phyloP scores from a whole-genome alignment of 2,113 vertebrate species.

The Pygathrix nemaeus region DNA sequence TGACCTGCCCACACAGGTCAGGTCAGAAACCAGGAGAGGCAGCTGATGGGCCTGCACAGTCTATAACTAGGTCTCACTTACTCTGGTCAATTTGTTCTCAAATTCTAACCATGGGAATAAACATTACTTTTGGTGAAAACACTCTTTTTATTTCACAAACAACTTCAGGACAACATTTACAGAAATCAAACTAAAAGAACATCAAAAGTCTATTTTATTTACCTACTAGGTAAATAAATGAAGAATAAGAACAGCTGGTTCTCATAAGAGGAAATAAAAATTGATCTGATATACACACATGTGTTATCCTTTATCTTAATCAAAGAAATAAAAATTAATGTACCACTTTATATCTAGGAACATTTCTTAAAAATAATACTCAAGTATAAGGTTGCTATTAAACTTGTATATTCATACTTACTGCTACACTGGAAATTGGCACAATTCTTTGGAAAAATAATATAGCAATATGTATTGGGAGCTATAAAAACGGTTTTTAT shows the following conservation, averaged over 20 bases:
- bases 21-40: not conserved
- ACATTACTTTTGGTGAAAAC: not conserved
- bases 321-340: conserved; percentile 27
- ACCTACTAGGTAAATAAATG: not conserved
- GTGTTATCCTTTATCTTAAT: not conserved
- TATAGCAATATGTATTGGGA: not conserved
- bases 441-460: conserved; percentile 39
- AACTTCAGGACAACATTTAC: conserved; percentile 28
- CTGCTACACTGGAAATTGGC: not conserved
- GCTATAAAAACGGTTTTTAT: conserved; percentile 20
- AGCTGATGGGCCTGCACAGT: not conserved
- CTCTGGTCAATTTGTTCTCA: not conserved
- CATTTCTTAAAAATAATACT: not conserved
- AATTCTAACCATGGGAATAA: not conserved
- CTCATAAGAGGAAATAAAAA: conserved; percentile 28
- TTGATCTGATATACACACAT: not conserved
- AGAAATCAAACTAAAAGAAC: conserved; percentile 53
- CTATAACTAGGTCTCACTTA: not conserved
- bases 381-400: not conserved
- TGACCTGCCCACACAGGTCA: too few relatives aligned
- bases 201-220: not conserved
- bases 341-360: conserved; percentile 15
- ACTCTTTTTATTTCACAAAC: conserved; percentile 38
- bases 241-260: conserved; percentile 37
- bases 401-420: not conserved